Percentiles rank a stretch among this genome's conserved stretches.
Conservation (phyloP, 2,888 invertebrate genomes). For the Selenia dentaria region DNA sequence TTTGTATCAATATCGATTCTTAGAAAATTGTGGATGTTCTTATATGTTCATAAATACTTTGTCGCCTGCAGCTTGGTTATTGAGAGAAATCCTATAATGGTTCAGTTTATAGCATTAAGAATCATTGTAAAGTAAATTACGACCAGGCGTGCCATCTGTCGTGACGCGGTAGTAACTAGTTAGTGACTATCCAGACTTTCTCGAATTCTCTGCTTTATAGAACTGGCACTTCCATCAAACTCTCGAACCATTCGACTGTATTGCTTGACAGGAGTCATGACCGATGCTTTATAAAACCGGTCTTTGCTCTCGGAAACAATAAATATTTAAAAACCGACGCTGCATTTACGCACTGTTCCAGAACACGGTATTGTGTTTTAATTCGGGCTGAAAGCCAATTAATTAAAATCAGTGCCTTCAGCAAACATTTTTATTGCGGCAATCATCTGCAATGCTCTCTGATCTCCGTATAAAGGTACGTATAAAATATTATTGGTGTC, state of each 20-base stretch:
- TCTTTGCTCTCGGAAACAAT: conserved; percentile 6
- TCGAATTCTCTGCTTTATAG: conserved; percentile 25
- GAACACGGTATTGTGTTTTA: conserved; percentile 27
- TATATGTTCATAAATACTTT: no score
- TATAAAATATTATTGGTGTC: conserved; percentile 65
- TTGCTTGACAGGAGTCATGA: conserved; percentile 23
- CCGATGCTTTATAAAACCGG: conserved; percentile 10
- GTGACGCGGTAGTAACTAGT: conserved; percentile 46
- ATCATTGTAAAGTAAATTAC: not conserved
- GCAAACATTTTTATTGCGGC: conserved; percentile 76
- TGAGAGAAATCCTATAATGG: no score
- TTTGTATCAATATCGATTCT: no score
- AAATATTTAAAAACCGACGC: conserved; percentile 5
- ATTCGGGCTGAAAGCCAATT: conserved; percentile 45
- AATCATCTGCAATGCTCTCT: conserved; percentile 63
- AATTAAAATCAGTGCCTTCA: conserved; percentile 61
- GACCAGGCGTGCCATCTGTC: conserved; percentile 58
- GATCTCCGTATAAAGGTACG: conserved; percentile 60
- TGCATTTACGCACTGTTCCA: conserved; percentile 13
- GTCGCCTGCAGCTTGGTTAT: no score
- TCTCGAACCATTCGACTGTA: conserved; percentile 23
- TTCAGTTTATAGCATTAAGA: no score
- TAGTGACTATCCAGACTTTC: conserved; percentile 22
- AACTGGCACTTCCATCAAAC: conserved; percentile 10
- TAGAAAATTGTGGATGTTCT: no score